These are phyloP conservation scores for Leptopilina boulardi DNA, from an alignment of 1,140 invertebrate species.

Conservation along the genomic window DNA sequence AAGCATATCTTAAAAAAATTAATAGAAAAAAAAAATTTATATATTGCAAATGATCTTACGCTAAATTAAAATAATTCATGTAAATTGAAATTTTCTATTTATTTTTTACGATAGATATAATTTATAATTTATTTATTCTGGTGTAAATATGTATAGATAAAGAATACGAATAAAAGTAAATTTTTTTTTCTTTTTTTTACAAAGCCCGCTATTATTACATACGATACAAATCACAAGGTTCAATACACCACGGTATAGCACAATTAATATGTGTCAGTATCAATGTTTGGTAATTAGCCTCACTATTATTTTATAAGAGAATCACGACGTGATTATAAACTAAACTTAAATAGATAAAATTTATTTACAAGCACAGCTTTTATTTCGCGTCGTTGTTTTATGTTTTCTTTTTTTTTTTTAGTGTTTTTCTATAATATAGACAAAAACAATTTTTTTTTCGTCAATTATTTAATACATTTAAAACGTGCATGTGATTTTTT, in stretches of 20 bases:
- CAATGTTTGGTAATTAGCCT: constrained; percentile 22
- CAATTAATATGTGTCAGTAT: constrained; percentile 6
- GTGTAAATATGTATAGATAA: constrained; percentile 18
- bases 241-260: constrained; percentile 11
- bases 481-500: not conserved
- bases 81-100: too few relatives aligned
- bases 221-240: constrained; percentile 24
- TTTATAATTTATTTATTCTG: not conserved
- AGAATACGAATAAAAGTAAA: constrained; percentile 4
- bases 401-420: not conserved
- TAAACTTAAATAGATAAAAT: not conserved
- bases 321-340: constrained; percentile 1
- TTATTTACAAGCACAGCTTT: constrained; percentile 19
- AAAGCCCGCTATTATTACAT: constrained; percentile 15
- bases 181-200: not conserved
- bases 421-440: not conserved
- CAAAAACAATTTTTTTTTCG: not conserved
- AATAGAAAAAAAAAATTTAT: too few relatives aligned
- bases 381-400: constrained; percentile 21
- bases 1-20: too few relatives aligned
- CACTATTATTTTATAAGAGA: constrained; percentile 5
- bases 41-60: too few relatives aligned
- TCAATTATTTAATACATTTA: not conserved
- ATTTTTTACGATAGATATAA: not conserved
- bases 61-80: too few relatives aligned